Evolutionary conservation across 2,888 invertebrate species (phyloP).

Genomic region (Eristalinus sepulchralis): DNA sequence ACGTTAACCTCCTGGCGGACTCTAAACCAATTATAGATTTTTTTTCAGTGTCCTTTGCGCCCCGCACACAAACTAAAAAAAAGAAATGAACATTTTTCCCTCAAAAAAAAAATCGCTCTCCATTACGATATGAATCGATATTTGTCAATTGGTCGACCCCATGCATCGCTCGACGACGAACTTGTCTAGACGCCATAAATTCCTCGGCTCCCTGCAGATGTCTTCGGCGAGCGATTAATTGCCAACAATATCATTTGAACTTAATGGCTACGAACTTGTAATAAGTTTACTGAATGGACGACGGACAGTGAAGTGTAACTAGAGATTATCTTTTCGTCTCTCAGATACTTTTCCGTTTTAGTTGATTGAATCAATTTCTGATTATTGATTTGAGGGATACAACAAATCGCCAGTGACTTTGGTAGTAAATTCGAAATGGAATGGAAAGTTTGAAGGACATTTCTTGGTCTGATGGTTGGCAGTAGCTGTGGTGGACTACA

Average conservation of each 20-base stretch:
- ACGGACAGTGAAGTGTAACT: background rate
- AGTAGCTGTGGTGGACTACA: background rate
- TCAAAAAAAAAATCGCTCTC: background rate
- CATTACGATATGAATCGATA: background rate
- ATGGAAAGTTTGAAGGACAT: background rate
- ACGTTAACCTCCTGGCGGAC: too few species aligned
- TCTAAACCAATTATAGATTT: too few species aligned
- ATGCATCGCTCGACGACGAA: background rate
- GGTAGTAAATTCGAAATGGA: background rate
- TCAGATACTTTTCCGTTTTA: background rate
- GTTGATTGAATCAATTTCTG: background rate
- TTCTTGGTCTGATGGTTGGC: background rate
- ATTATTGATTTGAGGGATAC: background rate
- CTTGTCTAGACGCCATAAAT: slow-evolving; percentile 42
- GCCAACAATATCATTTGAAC: background rate
- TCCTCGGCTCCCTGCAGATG: background rate
- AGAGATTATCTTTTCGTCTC: background rate
- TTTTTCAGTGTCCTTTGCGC: too few species aligned
- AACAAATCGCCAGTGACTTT: background rate
- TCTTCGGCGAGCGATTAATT: slow-evolving; percentile 3
- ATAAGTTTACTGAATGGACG: background rate
- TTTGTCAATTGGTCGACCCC: background rate
- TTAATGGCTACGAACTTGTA: background rate
- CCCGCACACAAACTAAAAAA: too few species aligned
- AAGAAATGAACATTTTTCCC: too few species aligned